Evolutionary conservation across 2,888 invertebrate species (phyloP), one percentile per base, ranked within the genome.

Genomic region (Macropis europaea): DNA sequence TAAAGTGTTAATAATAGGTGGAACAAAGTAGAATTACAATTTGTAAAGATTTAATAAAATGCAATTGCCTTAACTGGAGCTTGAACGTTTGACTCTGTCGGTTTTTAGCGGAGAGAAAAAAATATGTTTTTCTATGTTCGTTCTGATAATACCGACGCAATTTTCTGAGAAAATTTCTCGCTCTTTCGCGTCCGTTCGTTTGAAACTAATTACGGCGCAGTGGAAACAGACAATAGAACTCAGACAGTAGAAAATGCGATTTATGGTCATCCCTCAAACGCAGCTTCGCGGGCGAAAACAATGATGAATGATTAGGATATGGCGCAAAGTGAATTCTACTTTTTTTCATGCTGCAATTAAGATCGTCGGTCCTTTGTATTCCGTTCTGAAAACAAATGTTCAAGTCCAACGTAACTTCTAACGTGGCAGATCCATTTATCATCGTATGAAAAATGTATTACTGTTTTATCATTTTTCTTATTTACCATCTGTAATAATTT

Each of bases 191-290:
- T 26, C 36, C n/a, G n/a, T n/a, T n/a, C n/a, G n/a, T n/a, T n/a
- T n/a, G n/a, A 17, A 11, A 64, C 42, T 28, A 22, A 36, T 36
- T 38, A 17, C 30, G 13, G 17, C 17, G n/a, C 43, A 13, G 48
- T 6, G 24, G 24, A 26, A 17, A 38, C 15, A 22, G 24, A 40
- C 17, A 54, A 24, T 52, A 40, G 24, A 3, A 26, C 17, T 3
- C 17, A n/a, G 36, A 28, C 47, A 60, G 38, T 19, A n/a, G 26
- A 32, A 22, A 43, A 48, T 54, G 50, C 54, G 52, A 28, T 50
- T 60, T 59, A 60, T 43, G 68, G 36, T 68, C 48, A 43, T 50
- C 50, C 52, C 43, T 52, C 43, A 36, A 66, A 52, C 38, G 11
- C 45, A 45, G 66, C 24, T 13, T 38, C 26, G 19, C 1, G 5